Evolutionary conservation across 2,888 invertebrate genomes (phyloP), one percentile per base, ranked within the genome.

Genomic region (Pandemis corylana): DNA sequence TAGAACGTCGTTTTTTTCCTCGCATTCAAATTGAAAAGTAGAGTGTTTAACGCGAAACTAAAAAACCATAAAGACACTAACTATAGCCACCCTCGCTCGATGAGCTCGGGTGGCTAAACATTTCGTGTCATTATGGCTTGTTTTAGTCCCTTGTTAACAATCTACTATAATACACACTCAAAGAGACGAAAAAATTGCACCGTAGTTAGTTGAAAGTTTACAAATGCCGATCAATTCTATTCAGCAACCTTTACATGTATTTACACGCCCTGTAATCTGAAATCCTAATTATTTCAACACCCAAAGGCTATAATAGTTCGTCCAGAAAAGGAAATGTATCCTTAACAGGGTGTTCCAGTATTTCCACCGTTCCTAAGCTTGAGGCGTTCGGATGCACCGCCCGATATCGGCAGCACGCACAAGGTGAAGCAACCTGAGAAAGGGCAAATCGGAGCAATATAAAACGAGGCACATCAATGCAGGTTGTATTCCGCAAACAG

Each of bases 391-490:
- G 89, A 90, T 90, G 80, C 86, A 82, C 82, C 84, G 78, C 80
- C 78, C 84, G 87, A 88, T 88, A 87, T 83, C 85, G 81, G 78
- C 85, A 83, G 82, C 88, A 89, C 89, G 90, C 92, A 91, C 93
- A 93, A 93, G 93, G 94, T 94, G 93, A 93, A 80, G 92, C 91
- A 92, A 93, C 88, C 88, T 87, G 91, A 90, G 93, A 94, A 94
- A 94, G 94, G 94, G 94, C 94, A 90, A 90, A 87, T 80, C 91
- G 87, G 90, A 90, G 86, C 89, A 90, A 92, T 94, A 94, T 94
- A 94, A 93, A 93, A 92, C 90, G 91, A 87, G 84, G 90, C 89
- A 90, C 90, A 93, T 93, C 93, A 87, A 90, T 88, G 83, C 84
- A 78, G 82, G 87, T 83, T 84, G 88, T 93, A 94, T 92, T 93